Percentiles rank a stretch among this genome's conserved stretches.
phyloP scores from a whole-genome alignment of 2,797 vertebrate genomes.

The Coregonus sp. region DNA sequence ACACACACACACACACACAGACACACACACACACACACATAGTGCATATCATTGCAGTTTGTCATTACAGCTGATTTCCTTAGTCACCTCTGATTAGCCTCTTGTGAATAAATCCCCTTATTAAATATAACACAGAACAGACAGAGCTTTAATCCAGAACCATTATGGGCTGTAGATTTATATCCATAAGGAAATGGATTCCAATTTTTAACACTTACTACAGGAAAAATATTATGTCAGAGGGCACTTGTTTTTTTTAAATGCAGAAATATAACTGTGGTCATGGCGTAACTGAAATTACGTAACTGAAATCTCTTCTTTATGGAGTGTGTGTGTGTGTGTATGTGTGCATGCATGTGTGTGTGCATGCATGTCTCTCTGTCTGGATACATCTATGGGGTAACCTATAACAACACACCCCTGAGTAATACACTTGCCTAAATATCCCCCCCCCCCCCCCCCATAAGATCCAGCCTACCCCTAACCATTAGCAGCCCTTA shows the following conservation, averaged over 20 bases:
- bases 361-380: not conserved
- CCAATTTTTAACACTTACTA: no score
- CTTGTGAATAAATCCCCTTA: constrained; percentile 63
- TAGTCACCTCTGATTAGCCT: constrained; percentile 62
- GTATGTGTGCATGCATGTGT: not conserved
- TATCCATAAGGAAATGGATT: no score
- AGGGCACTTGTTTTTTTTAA: no score
- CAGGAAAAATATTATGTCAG: no score
- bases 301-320: not conserved
- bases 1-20: no score
- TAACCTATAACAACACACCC: not conserved
- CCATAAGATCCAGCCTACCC: constrained; percentile 48
- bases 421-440: not conserved
- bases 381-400: not conserved
- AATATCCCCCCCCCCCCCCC: constrained; percentile 33
- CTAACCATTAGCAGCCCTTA: not conserved
- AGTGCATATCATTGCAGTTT: constrained; percentile 48
- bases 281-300: not conserved
- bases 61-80: constrained; percentile 51
- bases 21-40: no score
- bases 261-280: not conserved
- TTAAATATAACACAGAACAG: constrained; percentile 63
- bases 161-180: not conserved
- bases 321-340: not conserved
- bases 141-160: constrained; percentile 57